Percentiles rank a stretch among this genome's conserved stretches.
phyloP scores from a whole-genome alignment of 2,797 vertebrate genomes.

The Erpetoichthys calabaricus region DNA sequence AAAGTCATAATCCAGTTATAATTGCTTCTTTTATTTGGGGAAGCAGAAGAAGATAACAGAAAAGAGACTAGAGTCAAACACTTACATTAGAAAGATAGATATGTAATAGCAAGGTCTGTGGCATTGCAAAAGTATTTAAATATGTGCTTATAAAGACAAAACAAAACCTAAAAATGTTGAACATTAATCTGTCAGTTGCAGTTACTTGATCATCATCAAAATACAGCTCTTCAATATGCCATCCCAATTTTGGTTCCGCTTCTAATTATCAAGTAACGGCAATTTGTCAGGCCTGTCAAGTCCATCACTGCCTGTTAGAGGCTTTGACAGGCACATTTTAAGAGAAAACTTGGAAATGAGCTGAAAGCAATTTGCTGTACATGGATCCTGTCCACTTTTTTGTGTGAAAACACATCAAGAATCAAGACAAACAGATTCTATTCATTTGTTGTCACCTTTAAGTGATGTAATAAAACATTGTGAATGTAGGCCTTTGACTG shows the following conservation, averaged over 20 bases:
- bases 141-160: too few relatives aligned
- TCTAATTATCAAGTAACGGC: conserved; percentile 53
- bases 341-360: conserved; percentile 23
- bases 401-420: conserved; percentile 22
- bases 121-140: too few relatives aligned
- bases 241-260: conserved; percentile 39
- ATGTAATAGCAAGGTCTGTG: too few relatives aligned
- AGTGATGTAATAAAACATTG: conserved; percentile 58
- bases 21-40: too few relatives aligned
- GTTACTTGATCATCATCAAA: conserved; percentile 24
- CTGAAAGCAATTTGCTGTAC: conserved; percentile 29
- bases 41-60: too few relatives aligned
- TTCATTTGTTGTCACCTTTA: conserved; percentile 59
- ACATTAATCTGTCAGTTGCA: conserved; percentile 37
- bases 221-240: conserved; percentile 22
- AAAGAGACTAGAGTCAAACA: too few relatives aligned
- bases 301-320: conserved; percentile 25
- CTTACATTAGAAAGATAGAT: too few relatives aligned
- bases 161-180: conserved; percentile 24
- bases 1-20: background rate
- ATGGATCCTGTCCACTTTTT: conserved; percentile 30
- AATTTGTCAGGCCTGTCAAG: conserved; percentile 45
- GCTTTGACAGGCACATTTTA: conserved; percentile 28
- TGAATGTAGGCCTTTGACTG: conserved; percentile 11
- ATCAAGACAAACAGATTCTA: conserved; percentile 15